phyloP scores from a whole-genome alignment of 2,113 vertebrate genomes.

The Mesembrinibis cayennensis region DNA sequence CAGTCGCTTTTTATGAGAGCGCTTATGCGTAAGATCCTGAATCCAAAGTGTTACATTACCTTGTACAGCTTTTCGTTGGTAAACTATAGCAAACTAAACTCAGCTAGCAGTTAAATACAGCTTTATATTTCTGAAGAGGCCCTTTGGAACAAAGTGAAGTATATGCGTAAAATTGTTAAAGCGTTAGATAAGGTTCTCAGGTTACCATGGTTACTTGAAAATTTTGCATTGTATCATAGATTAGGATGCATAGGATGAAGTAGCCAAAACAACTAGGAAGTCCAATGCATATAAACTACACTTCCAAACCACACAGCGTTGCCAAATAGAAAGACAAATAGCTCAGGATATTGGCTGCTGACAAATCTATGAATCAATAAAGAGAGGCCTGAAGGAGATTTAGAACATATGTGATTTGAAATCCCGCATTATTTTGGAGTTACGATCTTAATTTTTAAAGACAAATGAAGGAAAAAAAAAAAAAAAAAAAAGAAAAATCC shows the following conservation, averaged over 20 bases:
- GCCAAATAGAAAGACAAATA: constrained; percentile 30
- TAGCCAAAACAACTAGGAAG: constrained; percentile 59
- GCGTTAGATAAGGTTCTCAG: constrained; percentile 32
- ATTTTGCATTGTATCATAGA: constrained; percentile 62
- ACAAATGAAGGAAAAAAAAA: background rate
- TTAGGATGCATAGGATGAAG: constrained; percentile 68
- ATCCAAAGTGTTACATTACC: constrained; percentile 56
- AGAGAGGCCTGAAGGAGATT: background rate
- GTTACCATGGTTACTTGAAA: constrained; percentile 76
- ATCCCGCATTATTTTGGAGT: background rate
- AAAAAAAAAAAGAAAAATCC: background rate
- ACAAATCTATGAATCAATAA: constrained; percentile 37
- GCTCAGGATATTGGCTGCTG: constrained; percentile 2
- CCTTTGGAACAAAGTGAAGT: constrained; percentile 51
- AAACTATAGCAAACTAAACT: background rate
- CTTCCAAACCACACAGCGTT: constrained; percentile 11
- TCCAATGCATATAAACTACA: constrained; percentile 41
- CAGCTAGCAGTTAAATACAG: constrained; percentile 48
- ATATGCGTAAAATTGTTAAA: constrained; percentile 49
- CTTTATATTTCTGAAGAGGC: constrained; percentile 51
- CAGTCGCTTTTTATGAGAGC: constrained; percentile 43
- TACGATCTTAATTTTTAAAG: constrained; percentile 12
- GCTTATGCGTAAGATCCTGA: background rate
- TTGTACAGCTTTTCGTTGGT: constrained; percentile 53
- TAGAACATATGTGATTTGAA: background rate